These are phyloP conservation scores for Drosophila stalkeri DNA, from an alignment of 2,888 invertebrate genomes.

Conservation along the genomic window DNA sequence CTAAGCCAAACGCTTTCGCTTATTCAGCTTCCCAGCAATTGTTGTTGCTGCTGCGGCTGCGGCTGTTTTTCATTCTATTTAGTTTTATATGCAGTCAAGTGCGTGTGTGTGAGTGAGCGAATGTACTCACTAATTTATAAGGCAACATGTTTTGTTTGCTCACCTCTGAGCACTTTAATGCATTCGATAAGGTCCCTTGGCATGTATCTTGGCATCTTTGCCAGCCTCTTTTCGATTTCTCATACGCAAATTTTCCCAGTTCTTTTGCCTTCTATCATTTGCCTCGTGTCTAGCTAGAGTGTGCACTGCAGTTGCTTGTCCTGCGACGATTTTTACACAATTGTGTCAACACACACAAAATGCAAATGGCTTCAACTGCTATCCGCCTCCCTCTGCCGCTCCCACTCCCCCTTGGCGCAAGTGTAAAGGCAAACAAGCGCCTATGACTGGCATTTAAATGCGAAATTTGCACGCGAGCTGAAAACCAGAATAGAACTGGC, in stretches of 20 bases:
- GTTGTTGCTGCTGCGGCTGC: slow-evolving; percentile 6
- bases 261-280: slow-evolving; percentile 22
- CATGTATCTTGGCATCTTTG: slow-evolving; percentile 11
- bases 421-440: slow-evolving; percentile 68
- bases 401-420: slow-evolving; percentile 17
- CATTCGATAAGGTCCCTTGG: slow-evolving; percentile 52
- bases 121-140: slow-evolving; percentile 71
- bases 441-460: slow-evolving; percentile 80
- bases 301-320: slow-evolving; percentile 64
- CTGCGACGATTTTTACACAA: slow-evolving; percentile 69
- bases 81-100: slow-evolving; percentile 37
- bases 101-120: slow-evolving; percentile 24
- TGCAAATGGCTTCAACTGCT: slow-evolving; percentile 55
- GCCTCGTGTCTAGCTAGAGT: slow-evolving; percentile 1
- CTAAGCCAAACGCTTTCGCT: slow-evolving; percentile 47
- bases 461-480: slow-evolving; percentile 79
- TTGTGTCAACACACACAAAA: slow-evolving; percentile 74
- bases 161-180: slow-evolving; percentile 68
- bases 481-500: slow-evolving; percentile 55
- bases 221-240: slow-evolving; percentile 62
- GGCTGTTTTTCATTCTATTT: slow-evolving; percentile 56
- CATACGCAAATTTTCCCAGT: slow-evolving; percentile 72
- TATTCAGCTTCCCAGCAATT: slow-evolving; percentile 30
- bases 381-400: not conserved
- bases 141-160: slow-evolving; percentile 65